A percentile compares a stretch with the other conserved stretches of the same genome.
Conservation (phyloP, 1,140 invertebrate species). For the Lordiphosa mommai region DNA sequence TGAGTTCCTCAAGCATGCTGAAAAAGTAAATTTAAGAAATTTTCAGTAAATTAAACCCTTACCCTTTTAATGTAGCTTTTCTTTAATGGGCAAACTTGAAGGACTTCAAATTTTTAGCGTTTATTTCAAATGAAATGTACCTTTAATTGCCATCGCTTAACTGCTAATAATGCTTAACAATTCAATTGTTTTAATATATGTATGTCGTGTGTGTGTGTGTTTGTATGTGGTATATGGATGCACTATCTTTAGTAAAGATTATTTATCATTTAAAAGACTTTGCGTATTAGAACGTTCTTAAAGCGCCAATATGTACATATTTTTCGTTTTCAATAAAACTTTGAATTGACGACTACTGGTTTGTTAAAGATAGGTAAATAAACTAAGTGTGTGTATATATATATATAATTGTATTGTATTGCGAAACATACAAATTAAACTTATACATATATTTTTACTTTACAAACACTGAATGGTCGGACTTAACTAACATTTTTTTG, state of each 20-base stretch:
- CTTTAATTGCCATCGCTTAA: conserved; percentile 74
- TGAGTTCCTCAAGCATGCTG: too few species aligned
- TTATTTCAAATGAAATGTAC: conserved; percentile 76
- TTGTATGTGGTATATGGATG: conserved; percentile 42
- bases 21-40: too few species aligned
- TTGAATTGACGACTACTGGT: conserved; percentile 65
- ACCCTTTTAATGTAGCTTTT: too few species aligned
- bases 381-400: neutral
- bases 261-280: conserved; percentile 9
- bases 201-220: conserved; percentile 26
- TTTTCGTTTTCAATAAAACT: conserved; percentile 40
- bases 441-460: conserved; percentile 68
- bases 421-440: conserved; percentile 66
- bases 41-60: too few species aligned
- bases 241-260: conserved; percentile 39
- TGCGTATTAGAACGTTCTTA: conserved; percentile 34
- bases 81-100: too few species aligned
- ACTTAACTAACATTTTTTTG: conserved; percentile 49
- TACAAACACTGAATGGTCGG: conserved; percentile 69
- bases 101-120: conserved; percentile 22
- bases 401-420: conserved; percentile 38
- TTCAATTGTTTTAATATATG: conserved; percentile 62
- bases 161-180: conserved; percentile 74
- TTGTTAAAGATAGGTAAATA: conserved; percentile 8
- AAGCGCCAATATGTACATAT: conserved; percentile 65